Conservation (phyloP, 2,113 vertebrate genomes). For the Cygnus buccinator region DNA sequence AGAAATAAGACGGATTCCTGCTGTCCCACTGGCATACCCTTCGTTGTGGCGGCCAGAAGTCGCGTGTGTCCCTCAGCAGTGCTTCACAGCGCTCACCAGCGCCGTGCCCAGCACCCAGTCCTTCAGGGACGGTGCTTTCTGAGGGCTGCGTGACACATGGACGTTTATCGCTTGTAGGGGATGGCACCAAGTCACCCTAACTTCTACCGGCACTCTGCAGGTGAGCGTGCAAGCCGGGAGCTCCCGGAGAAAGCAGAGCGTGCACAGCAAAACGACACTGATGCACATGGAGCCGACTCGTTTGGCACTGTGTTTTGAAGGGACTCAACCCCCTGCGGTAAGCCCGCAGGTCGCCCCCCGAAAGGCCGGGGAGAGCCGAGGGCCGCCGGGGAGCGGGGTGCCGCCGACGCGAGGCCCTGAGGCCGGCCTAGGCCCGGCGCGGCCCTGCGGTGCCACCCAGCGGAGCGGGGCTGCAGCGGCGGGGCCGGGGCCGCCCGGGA, state of each 20-base stretch:
- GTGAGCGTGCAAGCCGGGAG: accelerated
- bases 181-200: background rate
- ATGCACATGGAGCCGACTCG: accelerated
- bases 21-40: too few relatives aligned
- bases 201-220: background rate
- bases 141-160: accelerated
- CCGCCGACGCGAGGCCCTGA: too few relatives aligned
- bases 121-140: background rate
- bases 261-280: accelerated
- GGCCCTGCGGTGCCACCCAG: background rate
- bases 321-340: background rate
- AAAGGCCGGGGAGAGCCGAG: too few relatives aligned
- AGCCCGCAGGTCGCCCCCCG: accelerated
- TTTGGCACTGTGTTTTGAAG: accelerated
- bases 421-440: too few relatives aligned
- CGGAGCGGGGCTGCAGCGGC: background rate
- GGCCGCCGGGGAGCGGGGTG: too few relatives aligned
- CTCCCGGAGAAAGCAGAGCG: accelerated
- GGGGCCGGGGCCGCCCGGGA: too few relatives aligned
- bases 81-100: background rate
- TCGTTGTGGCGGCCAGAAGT: background rate
- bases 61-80: accelerated
- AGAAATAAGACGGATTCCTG: background rate
- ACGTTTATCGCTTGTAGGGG: accelerated
- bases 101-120: accelerated